Conservation (phyloP, 2,113 vertebrate species). For the Centropus bengalensis region DNA sequence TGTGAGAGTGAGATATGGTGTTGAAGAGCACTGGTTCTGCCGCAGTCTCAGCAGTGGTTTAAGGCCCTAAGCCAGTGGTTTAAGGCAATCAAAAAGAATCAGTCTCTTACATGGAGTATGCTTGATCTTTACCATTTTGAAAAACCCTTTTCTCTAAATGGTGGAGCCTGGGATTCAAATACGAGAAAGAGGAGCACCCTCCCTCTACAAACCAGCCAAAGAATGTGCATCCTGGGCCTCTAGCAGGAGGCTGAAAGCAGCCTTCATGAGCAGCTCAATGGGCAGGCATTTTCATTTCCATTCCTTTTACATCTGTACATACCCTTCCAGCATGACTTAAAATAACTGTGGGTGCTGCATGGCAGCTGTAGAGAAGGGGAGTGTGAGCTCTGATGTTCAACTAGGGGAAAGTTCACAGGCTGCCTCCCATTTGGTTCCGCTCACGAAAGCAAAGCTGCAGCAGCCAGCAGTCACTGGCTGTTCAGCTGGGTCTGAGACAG, state of each 20-base stretch:
- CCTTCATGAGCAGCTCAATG: background rate
- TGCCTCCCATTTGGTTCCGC: background rate
- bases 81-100: too few species aligned
- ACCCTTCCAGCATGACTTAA: background rate
- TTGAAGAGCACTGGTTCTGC: too few species aligned
- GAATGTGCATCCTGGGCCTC: rapidly evolving
- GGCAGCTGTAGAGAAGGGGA: background rate
- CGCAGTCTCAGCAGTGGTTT: too few species aligned
- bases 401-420: conserved; percentile 25
- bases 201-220: background rate
- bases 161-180: background rate
- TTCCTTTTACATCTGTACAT: rapidly evolving
- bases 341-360: background rate
- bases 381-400: background rate
- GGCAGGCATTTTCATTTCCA: background rate
- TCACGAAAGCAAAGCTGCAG: rapidly evolving
- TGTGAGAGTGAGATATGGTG: too few species aligned
- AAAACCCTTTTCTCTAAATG: background rate
- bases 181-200: rapidly evolving
- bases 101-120: too few species aligned
- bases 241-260: background rate
- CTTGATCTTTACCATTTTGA: background rate
- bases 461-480: background rate
- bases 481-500: background rate
- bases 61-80: too few species aligned